Conservation (phyloP, 2,888 invertebrate species). For the Orthosia cruda region DNA sequence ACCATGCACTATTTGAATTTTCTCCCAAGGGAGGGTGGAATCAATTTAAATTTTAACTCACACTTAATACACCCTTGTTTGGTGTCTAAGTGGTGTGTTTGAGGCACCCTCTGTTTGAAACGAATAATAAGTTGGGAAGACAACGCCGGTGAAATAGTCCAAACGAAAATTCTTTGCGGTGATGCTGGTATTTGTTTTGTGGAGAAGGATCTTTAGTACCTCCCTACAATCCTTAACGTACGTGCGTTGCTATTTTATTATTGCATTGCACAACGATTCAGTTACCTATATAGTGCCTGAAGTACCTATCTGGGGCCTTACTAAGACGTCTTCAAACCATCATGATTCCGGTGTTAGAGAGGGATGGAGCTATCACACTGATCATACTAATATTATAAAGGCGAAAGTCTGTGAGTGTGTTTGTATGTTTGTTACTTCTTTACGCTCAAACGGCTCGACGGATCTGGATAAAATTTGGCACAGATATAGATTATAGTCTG, state of each 20-base stretch:
- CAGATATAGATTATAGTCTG: too few species aligned
- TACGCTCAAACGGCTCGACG: too few species aligned
- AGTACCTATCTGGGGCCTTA: too few species aligned
- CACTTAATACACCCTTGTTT: constrained; percentile 92
- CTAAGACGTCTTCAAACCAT: too few species aligned
- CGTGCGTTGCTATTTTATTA: not conserved
- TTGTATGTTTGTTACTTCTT: too few species aligned
- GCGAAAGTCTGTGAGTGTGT: too few species aligned
- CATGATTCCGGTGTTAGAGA: too few species aligned
- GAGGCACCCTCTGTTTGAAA: constrained; percentile 90
- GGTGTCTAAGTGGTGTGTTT: constrained; percentile 92
- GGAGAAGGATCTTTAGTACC: not conserved
- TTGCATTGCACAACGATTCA: not conserved
- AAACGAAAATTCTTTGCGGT: constrained; percentile 76
- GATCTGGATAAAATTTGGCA: too few species aligned
- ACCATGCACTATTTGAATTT: constrained; percentile 91
- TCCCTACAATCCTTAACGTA: not conserved
- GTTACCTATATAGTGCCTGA: not conserved
- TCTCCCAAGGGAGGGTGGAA: constrained; percentile 88
- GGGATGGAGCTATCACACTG: too few species aligned
- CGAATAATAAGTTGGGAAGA: constrained; percentile 90
- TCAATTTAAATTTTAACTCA: constrained; percentile 92
- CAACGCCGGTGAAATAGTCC: constrained; percentile 76
- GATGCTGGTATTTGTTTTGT: constrained; percentile 51
- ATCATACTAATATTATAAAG: too few species aligned